These are phyloP conservation scores for Agrilus planipennis DNA, from an alignment of 1,140 invertebrate genomes.

Conservation along the genomic window DNA sequence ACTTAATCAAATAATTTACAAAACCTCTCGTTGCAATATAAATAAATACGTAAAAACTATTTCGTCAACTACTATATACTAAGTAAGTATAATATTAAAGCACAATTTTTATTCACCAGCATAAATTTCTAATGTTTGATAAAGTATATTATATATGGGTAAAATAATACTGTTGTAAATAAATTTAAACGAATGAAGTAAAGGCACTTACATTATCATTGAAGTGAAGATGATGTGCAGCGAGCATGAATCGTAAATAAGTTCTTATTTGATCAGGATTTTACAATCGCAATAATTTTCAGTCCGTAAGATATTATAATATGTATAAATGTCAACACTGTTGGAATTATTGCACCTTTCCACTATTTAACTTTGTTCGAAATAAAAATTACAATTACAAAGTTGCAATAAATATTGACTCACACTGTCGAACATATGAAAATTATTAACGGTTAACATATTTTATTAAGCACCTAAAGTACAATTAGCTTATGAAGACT, in stretches of 20 bases:
- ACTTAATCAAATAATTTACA: no score
- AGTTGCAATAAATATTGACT: constrained; percentile 9
- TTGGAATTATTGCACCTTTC: constrained; percentile 6
- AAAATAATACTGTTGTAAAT: constrained; percentile 3
- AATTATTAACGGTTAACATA: constrained; percentile 5
- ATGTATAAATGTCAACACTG: constrained; percentile 2
- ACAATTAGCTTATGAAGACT: constrained; percentile 14
- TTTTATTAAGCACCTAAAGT: constrained; percentile 17
- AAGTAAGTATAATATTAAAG: no score
- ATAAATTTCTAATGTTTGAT: no score
- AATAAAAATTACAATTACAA: neutral
- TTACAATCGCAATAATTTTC: neutral
- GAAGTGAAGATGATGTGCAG: neutral
- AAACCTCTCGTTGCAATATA: no score
- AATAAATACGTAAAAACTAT: no score
- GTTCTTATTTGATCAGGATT: constrained; percentile 9
- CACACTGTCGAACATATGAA: constrained; percentile 3
- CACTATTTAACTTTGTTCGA: neutral
- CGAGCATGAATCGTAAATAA: neutral
- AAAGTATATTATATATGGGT: no score
- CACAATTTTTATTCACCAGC: no score
- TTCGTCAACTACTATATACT: no score
- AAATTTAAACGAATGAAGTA: constrained; percentile 1
- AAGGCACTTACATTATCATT: neutral
- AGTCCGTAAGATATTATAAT: constrained; percentile 3